These are phyloP conservation scores for Agapetus fuscipes DNA, from an alignment of 2,888 invertebrate genomes.

Conservation along the genomic window DNA sequence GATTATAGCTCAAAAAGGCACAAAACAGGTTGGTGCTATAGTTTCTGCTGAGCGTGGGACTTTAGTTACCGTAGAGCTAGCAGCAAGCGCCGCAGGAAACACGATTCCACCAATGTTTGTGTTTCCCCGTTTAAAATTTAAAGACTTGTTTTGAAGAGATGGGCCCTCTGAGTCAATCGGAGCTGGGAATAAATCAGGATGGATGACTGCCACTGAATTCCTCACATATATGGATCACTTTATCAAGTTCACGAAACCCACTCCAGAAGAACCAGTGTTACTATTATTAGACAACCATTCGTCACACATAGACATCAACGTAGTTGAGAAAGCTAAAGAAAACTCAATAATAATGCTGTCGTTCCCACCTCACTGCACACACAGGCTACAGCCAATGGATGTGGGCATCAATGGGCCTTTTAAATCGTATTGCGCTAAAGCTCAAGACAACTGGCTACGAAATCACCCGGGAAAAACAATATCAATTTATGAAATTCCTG, in stretches of 20 bases:
- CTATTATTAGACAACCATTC: no score
- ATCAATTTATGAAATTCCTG: slow-evolving; percentile 11
- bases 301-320: no score
- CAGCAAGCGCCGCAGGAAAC: background rate
- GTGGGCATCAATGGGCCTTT: slow-evolving; percentile 16
- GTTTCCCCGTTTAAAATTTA: background rate
- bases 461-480: slow-evolving; percentile 10
- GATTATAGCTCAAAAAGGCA: slow-evolving; percentile 10
- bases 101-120: background rate
- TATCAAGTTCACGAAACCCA: no score
- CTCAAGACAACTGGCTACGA: slow-evolving; percentile 6
- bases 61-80: slow-evolving; percentile 1
- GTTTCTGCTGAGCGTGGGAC: background rate
- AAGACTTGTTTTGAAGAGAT: slow-evolving; percentile 19
- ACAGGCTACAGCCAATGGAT: slow-evolving; percentile 15
- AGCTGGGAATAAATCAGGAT: no score
- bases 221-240: no score
- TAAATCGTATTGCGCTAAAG: slow-evolving; percentile 1
- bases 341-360: slow-evolving; percentile 24
- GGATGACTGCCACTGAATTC: no score
- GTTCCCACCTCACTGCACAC: slow-evolving; percentile 24
- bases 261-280: no score
- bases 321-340: slow-evolving; percentile 8
- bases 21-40: background rate
- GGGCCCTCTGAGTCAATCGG: slow-evolving; percentile 21